These are phyloP conservation scores for Epinephelus awoara DNA, from an alignment of 2,797 vertebrate genomes.

Conservation along the genomic window DNA sequence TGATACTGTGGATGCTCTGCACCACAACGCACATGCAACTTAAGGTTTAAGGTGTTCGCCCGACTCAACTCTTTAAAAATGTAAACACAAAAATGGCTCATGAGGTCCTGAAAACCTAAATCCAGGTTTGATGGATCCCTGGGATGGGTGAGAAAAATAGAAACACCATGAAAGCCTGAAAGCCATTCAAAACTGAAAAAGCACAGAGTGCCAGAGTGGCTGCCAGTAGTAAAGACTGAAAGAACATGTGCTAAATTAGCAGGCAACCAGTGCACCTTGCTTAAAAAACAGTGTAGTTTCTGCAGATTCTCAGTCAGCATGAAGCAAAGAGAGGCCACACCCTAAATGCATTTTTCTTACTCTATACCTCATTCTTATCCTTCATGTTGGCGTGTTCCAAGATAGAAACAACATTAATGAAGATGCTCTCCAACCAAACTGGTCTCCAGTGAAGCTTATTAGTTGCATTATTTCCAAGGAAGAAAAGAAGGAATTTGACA, in stretches of 20 bases:
- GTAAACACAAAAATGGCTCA: conserved; percentile 8
- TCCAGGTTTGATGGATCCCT: conserved; percentile 18
- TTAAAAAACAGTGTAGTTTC: conserved; percentile 40
- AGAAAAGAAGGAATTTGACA: conserved; percentile 57
- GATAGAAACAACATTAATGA: conserved; percentile 38
- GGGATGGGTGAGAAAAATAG: conserved; percentile 5
- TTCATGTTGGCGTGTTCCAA: not conserved
- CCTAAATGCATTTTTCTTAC: not conserved
- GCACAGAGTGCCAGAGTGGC: not conserved
- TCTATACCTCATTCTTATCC: not conserved
- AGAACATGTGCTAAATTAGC: conserved; percentile 27
- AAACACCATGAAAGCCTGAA: conserved; percentile 21
- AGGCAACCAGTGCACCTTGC: conserved; percentile 21
- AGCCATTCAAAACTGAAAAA: conserved; percentile 31
- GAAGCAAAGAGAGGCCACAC: conserved; percentile 16
- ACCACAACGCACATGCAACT: conserved; percentile 12
- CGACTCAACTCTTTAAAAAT: not conserved
- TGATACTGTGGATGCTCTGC: conserved; percentile 22
- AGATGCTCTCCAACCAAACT: conserved; percentile 32
- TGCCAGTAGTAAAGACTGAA: conserved; percentile 16
- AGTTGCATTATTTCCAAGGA: conserved; percentile 38
- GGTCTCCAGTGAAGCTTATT: conserved; percentile 50
- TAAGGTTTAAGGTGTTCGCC: not conserved
- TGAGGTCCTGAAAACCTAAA: conserved; percentile 2
- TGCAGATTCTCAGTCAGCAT: conserved; percentile 20